A percentile compares a stretch with the other conserved stretches of the same genome.
phyloP scores from a whole-genome alignment of 2,797 vertebrate species.

The Nannoperca obscura region DNA sequence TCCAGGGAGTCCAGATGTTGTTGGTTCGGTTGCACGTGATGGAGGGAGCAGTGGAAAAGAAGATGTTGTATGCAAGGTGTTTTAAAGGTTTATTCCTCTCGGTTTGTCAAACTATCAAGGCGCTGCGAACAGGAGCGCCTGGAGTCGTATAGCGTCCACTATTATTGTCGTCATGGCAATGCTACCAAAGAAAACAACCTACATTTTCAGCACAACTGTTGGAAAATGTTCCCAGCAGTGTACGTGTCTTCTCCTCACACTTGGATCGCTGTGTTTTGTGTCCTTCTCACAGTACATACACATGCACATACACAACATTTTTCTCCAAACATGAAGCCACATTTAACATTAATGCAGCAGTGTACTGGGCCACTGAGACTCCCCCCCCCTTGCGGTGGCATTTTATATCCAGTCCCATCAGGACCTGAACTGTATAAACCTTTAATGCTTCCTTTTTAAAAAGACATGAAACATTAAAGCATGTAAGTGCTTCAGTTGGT shows the following conservation, averaged over 20 bases:
- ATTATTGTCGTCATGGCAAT: background rate
- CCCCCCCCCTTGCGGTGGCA: background rate
- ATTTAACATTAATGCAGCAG: background rate
- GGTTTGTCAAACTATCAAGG: background rate
- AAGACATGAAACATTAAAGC: conserved; percentile 24
- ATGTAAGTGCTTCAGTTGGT: background rate
- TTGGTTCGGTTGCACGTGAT: background rate
- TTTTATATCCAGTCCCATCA: conserved; percentile 13
- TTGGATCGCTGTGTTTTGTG: background rate
- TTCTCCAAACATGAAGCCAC: background rate
- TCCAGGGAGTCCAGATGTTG: background rate
- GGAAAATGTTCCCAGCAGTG: too few species aligned
- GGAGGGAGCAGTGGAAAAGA: background rate
- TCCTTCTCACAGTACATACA: background rate
- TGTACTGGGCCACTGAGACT: background rate
- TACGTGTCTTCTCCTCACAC: too few species aligned
- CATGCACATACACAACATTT: background rate
- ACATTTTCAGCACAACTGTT: background rate
- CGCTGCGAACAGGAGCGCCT: background rate
- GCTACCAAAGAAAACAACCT: too few species aligned
- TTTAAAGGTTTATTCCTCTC: background rate
- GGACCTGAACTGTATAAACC: conserved; percentile 17
- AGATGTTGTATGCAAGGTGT: too few species aligned
- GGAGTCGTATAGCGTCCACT: background rate
- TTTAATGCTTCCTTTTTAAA: conserved; percentile 39